These are phyloP conservation scores for Synergus gifuensis DNA, from an alignment of 2,888 invertebrate species.

Conservation along the genomic window DNA sequence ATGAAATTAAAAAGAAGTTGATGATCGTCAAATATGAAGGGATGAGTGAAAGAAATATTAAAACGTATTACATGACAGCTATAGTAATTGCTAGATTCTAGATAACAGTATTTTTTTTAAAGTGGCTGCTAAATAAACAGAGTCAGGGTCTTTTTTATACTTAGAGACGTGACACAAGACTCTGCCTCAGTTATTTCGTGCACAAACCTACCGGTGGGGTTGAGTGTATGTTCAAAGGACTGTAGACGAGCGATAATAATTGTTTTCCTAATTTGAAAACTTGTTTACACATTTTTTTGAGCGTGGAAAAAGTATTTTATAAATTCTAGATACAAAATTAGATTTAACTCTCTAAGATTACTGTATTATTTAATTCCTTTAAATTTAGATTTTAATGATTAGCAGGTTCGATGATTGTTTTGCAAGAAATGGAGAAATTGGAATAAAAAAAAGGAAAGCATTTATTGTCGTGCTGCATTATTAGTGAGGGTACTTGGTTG, in stretches of 20 bases:
- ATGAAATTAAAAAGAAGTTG: slow-evolving; percentile 12
- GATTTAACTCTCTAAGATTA: too few species aligned
- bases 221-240: slow-evolving; percentile 42
- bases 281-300: background rate
- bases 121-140: slow-evolving; percentile 15
- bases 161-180: slow-evolving; percentile 31
- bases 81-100: slow-evolving; percentile 23
- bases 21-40: background rate
- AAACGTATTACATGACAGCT: slow-evolving; percentile 17
- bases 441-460: slow-evolving; percentile 30
- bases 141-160: slow-evolving; percentile 26
- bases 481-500: slow-evolving; percentile 63
- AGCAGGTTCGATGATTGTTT: background rate
- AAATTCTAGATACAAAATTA: slow-evolving; percentile 15
- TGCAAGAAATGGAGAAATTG: background rate
- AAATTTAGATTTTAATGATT: too few species aligned
- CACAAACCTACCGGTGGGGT: slow-evolving; percentile 58
- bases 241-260: background rate
- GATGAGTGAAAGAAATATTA: slow-evolving; percentile 32
- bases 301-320: slow-evolving; percentile 36
- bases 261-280: slow-evolving; percentile 4
- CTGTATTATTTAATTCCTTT: too few species aligned
- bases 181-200: slow-evolving; percentile 47
- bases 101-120: slow-evolving; percentile 23
- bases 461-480: slow-evolving; percentile 48